Evolutionary conservation across 1,140 invertebrate genomes (phyloP), one percentile per base, ranked within the genome.

Genomic region (Drosophila suzukii): DNA sequence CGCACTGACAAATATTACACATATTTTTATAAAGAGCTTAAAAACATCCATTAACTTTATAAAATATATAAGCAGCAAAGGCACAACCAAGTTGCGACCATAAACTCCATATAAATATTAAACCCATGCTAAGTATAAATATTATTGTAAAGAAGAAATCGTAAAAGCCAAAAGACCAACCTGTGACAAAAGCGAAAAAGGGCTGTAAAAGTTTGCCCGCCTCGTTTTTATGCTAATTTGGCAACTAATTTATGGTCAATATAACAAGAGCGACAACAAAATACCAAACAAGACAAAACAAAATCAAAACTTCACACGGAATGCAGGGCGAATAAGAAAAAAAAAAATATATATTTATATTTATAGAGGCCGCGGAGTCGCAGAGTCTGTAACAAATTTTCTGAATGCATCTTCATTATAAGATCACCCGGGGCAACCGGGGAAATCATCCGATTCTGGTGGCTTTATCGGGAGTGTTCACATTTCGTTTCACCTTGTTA

Each of bases 401-500:
- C 57, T 56, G 71, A 78, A 43, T 72, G 77, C 67, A 67, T 63
- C 58, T 63, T 58, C 78, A 81, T 55, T 68, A 58, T 49, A 50
- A 75, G 59, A 50, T 53, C 39, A 34, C 7, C 32, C 2, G 55
- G 41, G 49, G 32, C 36, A 61, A 17, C 63, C 56, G 67, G 66
- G 32, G 32, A 34, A 71, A 46, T 71, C 41, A n/a, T 60, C 8
- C 10, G 15, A 44, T 17, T 44, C 68, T 57, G 76, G 67, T 73
- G 75, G 66, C 70, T 60, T 86, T 75, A 75, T 74, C 74, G 51
- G 55, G 82, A 67, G 58, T 86, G 71, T 86, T 86, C 75, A 78
- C 82, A 86, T 86, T 86, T 86, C 78, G 83, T 79, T 86, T 83
- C 83, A 88, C 83, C 83, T 86, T 88, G 83, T 86, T 86, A 86